Conservation (phyloP, 2,113 vertebrate species). For the Pao palembangensis region DNA sequence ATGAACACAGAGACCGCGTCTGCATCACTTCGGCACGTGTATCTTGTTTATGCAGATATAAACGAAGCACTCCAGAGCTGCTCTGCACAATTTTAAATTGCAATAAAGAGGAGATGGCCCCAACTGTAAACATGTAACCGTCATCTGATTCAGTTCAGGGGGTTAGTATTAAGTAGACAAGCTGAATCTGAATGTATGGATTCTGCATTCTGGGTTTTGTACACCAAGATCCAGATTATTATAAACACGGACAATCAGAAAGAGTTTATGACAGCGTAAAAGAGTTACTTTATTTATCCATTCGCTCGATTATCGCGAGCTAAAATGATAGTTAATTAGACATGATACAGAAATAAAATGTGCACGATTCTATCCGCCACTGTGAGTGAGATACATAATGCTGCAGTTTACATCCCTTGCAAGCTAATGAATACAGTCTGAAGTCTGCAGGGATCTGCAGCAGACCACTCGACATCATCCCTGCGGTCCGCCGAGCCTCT, state of each 20-base stretch:
- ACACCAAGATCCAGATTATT: neutral
- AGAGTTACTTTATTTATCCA: slow-evolving; percentile 1
- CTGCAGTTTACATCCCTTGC: neutral
- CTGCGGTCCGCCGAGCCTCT: no score
- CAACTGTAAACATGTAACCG: no score
- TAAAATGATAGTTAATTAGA: neutral
- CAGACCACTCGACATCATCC: no score
- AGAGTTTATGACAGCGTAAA: neutral
- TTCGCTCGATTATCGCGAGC: neutral
- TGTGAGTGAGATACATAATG: neutral
- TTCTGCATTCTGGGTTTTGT: neutral
- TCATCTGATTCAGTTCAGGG: no score
- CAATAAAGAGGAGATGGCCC: no score
- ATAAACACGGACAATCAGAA: neutral
- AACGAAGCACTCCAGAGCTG: neutral
- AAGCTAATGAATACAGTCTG: no score
- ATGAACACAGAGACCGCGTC: no score
- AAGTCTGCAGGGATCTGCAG: neutral
- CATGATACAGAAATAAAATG: neutral
- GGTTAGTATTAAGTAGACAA: neutral
- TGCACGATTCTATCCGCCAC: neutral
- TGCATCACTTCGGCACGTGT: neutral
- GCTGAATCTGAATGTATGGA: neutral
- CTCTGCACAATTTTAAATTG: neutral
- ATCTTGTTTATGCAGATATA: neutral